These are phyloP conservation scores for sheep (Ovis aries) DNA, from an alignment of 2,113 vertebrate species.

Conservation along the genomic window DNA sequence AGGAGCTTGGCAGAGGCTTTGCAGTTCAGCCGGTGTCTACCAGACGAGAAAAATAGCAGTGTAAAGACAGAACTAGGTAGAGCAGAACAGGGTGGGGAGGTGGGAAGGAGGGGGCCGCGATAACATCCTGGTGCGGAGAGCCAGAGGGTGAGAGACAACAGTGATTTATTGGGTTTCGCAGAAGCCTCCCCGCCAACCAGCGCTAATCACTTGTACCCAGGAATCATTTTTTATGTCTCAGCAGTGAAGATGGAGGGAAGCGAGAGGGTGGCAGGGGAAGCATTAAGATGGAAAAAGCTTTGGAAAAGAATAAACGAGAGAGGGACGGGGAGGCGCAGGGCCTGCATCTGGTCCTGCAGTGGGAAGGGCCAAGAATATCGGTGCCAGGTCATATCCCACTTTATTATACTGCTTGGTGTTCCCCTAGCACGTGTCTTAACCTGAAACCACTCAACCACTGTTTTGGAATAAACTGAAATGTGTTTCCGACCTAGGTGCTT, in stretches of 20 bases:
- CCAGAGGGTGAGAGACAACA: neutral
- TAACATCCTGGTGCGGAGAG: neutral
- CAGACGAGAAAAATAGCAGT: slow-evolving; percentile 66
- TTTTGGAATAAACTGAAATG: neutral
- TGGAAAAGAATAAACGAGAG: neutral
- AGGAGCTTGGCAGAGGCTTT: slow-evolving; percentile 51
- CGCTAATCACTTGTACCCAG: slow-evolving; percentile 45
- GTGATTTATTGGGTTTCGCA: slow-evolving; percentile 42
- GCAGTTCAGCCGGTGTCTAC: slow-evolving; percentile 51
- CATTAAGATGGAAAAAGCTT: neutral
- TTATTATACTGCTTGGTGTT: neutral
- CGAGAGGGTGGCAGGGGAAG: neutral
- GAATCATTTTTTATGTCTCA: slow-evolving; percentile 56
- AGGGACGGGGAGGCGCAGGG: neutral
- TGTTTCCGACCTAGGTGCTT: neutral
- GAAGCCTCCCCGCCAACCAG: neutral
- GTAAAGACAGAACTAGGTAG: slow-evolving; percentile 31
- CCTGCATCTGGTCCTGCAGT: neutral
- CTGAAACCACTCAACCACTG: neutral
- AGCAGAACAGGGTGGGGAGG: neutral
- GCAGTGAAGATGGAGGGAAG: slow-evolving; percentile 12
- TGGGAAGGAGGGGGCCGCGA: neutral
- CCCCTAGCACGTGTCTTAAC: neutral
- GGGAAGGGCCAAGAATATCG: neutral
- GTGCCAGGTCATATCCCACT: neutral